Evolutionary conservation across 2,797 vertebrate genomes (phyloP).

Genomic region (Eremophila alpestris): DNA sequence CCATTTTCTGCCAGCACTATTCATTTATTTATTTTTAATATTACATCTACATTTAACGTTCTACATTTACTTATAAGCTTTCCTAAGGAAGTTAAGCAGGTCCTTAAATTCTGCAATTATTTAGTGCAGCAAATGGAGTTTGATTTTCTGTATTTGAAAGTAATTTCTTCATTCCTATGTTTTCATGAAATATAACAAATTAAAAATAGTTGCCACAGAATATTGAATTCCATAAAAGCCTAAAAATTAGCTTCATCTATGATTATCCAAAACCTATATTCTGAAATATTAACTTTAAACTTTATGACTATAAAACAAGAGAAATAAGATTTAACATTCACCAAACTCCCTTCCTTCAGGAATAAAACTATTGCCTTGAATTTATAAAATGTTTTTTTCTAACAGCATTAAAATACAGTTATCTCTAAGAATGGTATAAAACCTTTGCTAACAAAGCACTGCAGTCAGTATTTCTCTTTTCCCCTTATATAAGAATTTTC

Average conservation of each 20-base stretch:
- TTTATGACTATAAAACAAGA: neutral
- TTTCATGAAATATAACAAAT: neutral
- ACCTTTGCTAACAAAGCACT: neutral
- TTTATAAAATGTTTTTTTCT: neutral
- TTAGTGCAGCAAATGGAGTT: neutral
- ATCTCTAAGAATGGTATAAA: neutral
- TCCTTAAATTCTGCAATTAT: neutral
- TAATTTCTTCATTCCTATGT: neutral
- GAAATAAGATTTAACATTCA: neutral
- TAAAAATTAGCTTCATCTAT: neutral
- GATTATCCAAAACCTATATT: neutral
- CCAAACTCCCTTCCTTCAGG: fast-evolving
- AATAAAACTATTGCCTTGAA: neutral
- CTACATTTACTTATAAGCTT: neutral
- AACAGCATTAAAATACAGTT: neutral
- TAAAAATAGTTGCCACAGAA: neutral
- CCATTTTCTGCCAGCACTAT: neutral
- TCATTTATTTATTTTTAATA: neutral
- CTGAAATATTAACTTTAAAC: neutral
- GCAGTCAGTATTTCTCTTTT: neutral
- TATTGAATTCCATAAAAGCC: neutral
- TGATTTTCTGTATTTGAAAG: neutral
- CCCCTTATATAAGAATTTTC: neutral
- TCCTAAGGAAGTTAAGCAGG: neutral
- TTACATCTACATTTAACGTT: neutral